Evolutionary conservation across 1,140 invertebrate genomes (phyloP).

Genomic region (Drosophila setifemur): DNA sequence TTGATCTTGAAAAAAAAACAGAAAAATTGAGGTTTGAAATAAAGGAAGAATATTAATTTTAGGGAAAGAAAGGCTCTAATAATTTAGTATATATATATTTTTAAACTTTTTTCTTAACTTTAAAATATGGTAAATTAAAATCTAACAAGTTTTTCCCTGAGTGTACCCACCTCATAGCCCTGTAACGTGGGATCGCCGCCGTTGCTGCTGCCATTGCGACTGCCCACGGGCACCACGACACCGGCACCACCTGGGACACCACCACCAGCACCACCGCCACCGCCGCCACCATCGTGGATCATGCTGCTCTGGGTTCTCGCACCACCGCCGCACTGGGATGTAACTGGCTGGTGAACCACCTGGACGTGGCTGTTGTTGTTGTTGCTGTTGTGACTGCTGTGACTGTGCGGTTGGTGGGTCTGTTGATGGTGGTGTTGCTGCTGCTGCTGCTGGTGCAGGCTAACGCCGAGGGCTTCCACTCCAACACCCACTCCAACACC

Average conservation of each 20-base stretch:
- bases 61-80: too few species aligned
- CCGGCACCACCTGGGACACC: constrained; percentile 35
- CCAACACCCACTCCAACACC: constrained; percentile 64
- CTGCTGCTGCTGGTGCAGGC: constrained; percentile 44
- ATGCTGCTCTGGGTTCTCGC: constrained; percentile 59
- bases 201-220: constrained; percentile 66
- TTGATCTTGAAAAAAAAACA: too few species aligned
- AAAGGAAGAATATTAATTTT: too few species aligned
- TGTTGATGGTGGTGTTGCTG: constrained; percentile 43
- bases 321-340: constrained; percentile 33
- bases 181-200: constrained; percentile 77
- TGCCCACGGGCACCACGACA: constrained; percentile 58
- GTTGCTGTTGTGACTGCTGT: constrained; percentile 45
- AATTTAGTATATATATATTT: too few species aligned
- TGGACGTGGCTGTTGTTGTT: constrained; percentile 34
- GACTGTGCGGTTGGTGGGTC: constrained; percentile 48
- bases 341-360: constrained; percentile 42
- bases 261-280: constrained; percentile 20
- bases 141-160: too few species aligned
- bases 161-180: constrained; percentile 76
- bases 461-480: constrained; percentile 30
- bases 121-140: too few species aligned
- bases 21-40: too few species aligned
- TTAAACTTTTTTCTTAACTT: too few species aligned
- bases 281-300: constrained; percentile 63